Percentiles rank a stretch among this genome's conserved stretches.
Conservation (phyloP, 1,140 invertebrate species). For the Anoplophora glabripennis region DNA sequence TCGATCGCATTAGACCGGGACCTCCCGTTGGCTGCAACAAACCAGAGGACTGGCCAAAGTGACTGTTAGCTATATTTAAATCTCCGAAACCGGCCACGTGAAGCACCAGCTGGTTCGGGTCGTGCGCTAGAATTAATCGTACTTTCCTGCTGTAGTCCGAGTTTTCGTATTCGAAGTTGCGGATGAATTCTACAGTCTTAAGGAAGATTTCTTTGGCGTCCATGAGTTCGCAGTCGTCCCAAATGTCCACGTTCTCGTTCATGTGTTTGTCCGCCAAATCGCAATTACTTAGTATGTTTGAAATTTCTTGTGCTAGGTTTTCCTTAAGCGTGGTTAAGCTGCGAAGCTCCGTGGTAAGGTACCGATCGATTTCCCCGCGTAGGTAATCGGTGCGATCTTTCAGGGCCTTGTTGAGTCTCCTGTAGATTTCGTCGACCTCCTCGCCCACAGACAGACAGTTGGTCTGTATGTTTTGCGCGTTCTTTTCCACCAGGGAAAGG, state of each 20-base stretch:
- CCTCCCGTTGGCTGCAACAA: slow-evolving; percentile 52
- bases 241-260: slow-evolving; percentile 78
- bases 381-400: slow-evolving; percentile 89
- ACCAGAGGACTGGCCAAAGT: slow-evolving; percentile 49
- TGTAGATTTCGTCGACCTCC: slow-evolving; percentile 89
- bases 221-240: slow-evolving; percentile 86
- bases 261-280: slow-evolving; percentile 94
- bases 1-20: slow-evolving; percentile 84
- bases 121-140: slow-evolving; percentile 80
- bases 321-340: slow-evolving; percentile 84
- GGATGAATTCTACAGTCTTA: slow-evolving; percentile 88
- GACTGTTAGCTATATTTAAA: slow-evolving; percentile 69
- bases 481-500: slow-evolving; percentile 78
- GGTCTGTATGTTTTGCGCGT: slow-evolving; percentile 75
- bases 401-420: slow-evolving; percentile 83
- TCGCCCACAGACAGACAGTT: slow-evolving; percentile 84
- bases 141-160: slow-evolving; percentile 83
- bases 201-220: slow-evolving; percentile 93
- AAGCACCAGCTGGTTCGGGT: slow-evolving; percentile 83
- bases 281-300: slow-evolving; percentile 91
- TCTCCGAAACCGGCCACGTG: slow-evolving; percentile 85
- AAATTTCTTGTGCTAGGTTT: slow-evolving; percentile 88
- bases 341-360: slow-evolving; percentile 77
- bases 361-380: slow-evolving; percentile 84
- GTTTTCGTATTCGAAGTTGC: slow-evolving; percentile 90